A percentile compares a stretch with the other conserved stretches of the same genome.
phyloP scores from a whole-genome alignment of 1,140 invertebrate genomes.

The Bombus breviceps region DNA sequence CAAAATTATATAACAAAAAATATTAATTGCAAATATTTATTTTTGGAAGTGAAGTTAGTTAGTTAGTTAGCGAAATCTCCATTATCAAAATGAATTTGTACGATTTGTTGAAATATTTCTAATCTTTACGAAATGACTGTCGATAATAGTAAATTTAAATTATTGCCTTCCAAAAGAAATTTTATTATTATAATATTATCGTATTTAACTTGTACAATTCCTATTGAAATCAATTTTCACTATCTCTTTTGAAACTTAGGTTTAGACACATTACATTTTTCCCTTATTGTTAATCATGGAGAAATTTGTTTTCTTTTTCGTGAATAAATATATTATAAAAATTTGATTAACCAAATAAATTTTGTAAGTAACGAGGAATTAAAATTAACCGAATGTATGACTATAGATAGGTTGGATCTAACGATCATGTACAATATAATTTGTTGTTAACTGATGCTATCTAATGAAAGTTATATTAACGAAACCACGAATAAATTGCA shows the following conservation, averaged over 20 bases:
- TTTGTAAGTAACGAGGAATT: not conserved
- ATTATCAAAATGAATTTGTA: not conserved
- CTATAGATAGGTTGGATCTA: not conserved
- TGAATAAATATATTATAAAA: not conserved
- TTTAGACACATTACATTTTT: not conserved
- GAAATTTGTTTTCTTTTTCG: not conserved
- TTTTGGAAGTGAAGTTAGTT: constrained; percentile 46
- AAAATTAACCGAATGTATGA: not conserved
- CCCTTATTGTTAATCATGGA: not conserved
- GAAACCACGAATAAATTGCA: not conserved
- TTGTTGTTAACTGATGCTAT: not conserved
- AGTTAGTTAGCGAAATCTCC: constrained; percentile 9
- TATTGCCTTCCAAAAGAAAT: constrained; percentile 1
- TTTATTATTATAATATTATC: not conserved
- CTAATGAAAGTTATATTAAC: not conserved
- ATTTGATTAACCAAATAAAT: not conserved
- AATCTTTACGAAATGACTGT: not conserved
- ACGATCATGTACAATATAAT: not conserved
- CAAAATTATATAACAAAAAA: not conserved
- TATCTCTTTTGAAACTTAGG: not conserved
- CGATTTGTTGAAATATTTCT: constrained; percentile 4
- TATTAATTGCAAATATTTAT: constrained; percentile 53
- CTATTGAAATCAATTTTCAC: not conserved
- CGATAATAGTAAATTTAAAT: not conserved
- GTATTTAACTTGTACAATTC: not conserved